phyloP scores from a whole-genome alignment of 2,888 invertebrate species.

The Tachina grossa region DNA sequence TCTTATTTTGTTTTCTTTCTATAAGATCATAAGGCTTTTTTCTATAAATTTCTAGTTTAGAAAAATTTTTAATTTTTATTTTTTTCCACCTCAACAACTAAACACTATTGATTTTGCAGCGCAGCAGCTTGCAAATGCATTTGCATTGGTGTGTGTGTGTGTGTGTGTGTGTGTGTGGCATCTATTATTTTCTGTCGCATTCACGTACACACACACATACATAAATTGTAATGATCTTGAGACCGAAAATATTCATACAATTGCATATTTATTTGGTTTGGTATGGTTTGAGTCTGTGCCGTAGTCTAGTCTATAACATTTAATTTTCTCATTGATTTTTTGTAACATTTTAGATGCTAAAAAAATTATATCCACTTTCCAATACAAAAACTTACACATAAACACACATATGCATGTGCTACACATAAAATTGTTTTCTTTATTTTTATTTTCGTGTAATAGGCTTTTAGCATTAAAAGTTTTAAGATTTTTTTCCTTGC shows the following conservation, averaged over 20 bases:
- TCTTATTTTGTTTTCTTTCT: conserved; percentile 6
- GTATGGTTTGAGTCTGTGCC: conserved; percentile 52
- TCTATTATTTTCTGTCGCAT: conserved; percentile 41
- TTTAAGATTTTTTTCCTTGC: conserved; percentile 35
- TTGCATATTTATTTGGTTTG: conserved; percentile 22
- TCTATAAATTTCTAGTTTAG: conserved; percentile 62
- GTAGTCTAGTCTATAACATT: conserved; percentile 55
- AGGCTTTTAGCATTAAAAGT: conserved; percentile 59
- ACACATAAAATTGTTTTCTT: conserved; percentile 53
- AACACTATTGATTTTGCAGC: conserved; percentile 46
- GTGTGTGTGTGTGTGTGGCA: conserved; percentile 35
- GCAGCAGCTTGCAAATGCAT: neutral
- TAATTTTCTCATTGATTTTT: conserved; percentile 27
- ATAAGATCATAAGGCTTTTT: conserved; percentile 23
- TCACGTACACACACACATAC: neutral
- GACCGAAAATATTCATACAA: conserved; percentile 41
- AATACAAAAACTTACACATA: conserved; percentile 26
- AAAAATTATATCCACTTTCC: conserved; percentile 72
- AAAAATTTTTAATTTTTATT: conserved; percentile 9
- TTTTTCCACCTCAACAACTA: conserved; percentile 44
- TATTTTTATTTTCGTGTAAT: conserved; percentile 40
- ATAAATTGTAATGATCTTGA: conserved; percentile 50
- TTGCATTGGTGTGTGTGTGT: conserved; percentile 2
- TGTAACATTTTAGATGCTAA: conserved; percentile 30
- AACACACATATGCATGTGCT: conserved; percentile 13